Evolutionary conservation across 2,113 vertebrate species (phyloP).

Genomic region (Suncus etruscus): DNA sequence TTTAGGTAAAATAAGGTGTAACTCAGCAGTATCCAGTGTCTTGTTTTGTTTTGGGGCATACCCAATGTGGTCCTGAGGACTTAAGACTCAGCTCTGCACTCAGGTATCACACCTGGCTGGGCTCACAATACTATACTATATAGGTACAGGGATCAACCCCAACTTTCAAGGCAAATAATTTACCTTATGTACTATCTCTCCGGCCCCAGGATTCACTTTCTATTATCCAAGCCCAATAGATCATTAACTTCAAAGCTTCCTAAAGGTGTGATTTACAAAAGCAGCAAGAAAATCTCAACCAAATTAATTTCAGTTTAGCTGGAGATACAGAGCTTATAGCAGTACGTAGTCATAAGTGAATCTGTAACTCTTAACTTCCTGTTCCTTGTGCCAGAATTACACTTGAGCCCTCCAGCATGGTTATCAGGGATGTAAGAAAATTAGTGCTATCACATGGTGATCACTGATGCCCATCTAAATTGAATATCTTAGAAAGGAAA

Average conservation of each 20-base stretch:
- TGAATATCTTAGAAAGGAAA: constrained; percentile 11
- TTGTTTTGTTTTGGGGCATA: too few relatives aligned
- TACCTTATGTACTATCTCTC: too few relatives aligned
- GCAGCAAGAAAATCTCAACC: background rate
- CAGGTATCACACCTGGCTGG: too few relatives aligned
- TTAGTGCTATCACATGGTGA: background rate
- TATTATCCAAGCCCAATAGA: background rate
- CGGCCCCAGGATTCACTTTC: background rate
- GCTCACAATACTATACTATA: too few relatives aligned
- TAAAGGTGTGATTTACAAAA: background rate
- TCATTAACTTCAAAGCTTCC: background rate
- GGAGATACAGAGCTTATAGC: background rate
- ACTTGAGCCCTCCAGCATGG: background rate
- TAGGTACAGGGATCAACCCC: too few relatives aligned
- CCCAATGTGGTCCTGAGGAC: too few relatives aligned
- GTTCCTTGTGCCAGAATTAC: background rate
- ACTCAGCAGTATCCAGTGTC: too few relatives aligned
- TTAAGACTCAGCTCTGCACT: too few relatives aligned
- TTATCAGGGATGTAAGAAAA: constrained; percentile 23
- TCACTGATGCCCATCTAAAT: constrained; percentile 16
- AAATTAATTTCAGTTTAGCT: constrained; percentile 30
- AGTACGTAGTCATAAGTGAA: background rate
- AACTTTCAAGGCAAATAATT: too few relatives aligned
- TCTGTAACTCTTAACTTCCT: background rate
- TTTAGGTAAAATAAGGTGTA: too few relatives aligned